Evolutionary conservation across 2,113 vertebrate species (phyloP).

Genomic region (Heptranchias perlo): DNA sequence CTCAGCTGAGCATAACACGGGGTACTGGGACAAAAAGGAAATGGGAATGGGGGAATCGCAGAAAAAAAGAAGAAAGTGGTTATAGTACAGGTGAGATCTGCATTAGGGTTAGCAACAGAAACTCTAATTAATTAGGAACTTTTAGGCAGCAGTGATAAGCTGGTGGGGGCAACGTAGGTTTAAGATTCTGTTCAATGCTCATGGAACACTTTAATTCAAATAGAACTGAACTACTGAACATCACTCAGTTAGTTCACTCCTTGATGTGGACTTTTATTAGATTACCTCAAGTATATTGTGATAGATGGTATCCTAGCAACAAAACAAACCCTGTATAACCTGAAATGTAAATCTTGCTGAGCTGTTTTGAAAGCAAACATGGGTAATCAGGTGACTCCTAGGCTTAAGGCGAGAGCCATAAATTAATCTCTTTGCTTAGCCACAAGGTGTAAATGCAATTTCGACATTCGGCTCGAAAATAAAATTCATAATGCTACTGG

Average conservation of each 20-base stretch:
- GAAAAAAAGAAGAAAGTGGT: neutral
- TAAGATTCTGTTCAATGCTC: neutral
- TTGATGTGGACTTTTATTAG: neutral
- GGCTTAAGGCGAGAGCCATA: neutral
- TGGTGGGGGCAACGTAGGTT: neutral
- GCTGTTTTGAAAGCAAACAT: neutral
- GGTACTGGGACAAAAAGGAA: neutral
- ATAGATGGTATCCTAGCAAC: neutral
- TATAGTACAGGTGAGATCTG: neutral
- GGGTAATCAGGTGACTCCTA: neutral
- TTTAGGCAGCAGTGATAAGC: neutral
- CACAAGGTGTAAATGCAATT: neutral
- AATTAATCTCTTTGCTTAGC: neutral
- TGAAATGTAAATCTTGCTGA: conserved; percentile 20
- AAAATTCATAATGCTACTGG: neutral
- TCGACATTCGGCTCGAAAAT: neutral
- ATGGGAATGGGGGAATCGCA: neutral
- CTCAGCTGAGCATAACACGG: neutral
- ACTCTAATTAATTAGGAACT: neutral
- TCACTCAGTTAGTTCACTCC: neutral
- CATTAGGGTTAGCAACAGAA: neutral
- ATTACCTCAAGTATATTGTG: neutral
- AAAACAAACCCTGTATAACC: neutral
- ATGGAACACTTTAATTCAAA: neutral
- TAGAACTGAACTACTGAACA: neutral